Conservation (phyloP, 1,140 invertebrate genomes). For the Chymomyza costata region DNA sequence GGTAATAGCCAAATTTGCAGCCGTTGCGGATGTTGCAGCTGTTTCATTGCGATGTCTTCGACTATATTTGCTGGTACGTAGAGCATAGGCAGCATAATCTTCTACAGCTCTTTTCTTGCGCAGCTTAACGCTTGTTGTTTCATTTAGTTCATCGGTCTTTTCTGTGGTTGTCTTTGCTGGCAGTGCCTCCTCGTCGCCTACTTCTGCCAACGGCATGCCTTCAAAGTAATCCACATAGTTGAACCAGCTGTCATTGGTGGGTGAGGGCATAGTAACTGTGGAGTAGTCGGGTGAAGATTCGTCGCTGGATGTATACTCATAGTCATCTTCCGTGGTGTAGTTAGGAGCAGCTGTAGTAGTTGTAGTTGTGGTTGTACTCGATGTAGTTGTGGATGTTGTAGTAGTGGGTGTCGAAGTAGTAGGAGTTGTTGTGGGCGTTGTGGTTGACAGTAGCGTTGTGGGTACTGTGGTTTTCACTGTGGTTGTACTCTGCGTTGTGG, state of each 20-base stretch:
- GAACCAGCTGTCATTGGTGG: constrained; percentile 50
- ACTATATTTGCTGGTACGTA: constrained; percentile 43
- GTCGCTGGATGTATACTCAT: constrained; percentile 32
- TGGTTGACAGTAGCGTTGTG: too few relatives aligned
- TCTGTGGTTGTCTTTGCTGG: constrained; percentile 19
- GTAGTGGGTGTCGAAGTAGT: constrained; percentile 21
- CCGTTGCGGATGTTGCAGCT: background rate
- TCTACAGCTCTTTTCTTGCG: constrained; percentile 15
- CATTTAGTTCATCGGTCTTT: constrained; percentile 45
- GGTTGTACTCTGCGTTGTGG: constrained; percentile 19
- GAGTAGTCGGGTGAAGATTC: constrained; percentile 35
- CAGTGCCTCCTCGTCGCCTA: constrained; percentile 9
- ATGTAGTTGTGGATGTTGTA: constrained; percentile 16
- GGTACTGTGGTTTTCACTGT: constrained; percentile 24
- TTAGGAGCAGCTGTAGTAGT: constrained; percentile 10
- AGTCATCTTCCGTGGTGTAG: constrained; percentile 20
- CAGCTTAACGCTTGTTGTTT: constrained; percentile 1
- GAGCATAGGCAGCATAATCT: constrained; percentile 17
- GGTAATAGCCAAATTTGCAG: background rate
- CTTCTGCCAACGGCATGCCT: constrained; percentile 26
- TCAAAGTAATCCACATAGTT: constrained; percentile 62
- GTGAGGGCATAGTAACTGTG: constrained; percentile 49
- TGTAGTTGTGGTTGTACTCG: constrained; percentile 16
- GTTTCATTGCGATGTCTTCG: constrained; percentile 41
- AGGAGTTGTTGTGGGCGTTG: constrained; percentile 17